phyloP scores from a whole-genome alignment of 2,113 vertebrate species.

The Lipotes vexillifer region DNA sequence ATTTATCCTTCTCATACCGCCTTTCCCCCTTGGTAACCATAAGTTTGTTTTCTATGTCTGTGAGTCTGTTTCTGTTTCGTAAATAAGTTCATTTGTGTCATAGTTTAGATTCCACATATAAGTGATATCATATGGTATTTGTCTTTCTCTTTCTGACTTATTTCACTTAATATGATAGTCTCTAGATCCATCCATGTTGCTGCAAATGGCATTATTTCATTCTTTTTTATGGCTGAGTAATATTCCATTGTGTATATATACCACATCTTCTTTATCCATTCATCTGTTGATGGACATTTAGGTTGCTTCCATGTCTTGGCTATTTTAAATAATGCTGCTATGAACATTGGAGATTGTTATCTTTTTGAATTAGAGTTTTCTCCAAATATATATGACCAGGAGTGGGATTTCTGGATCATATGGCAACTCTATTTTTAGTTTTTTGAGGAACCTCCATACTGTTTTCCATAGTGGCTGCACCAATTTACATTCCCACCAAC shows the following conservation, averaged over 20 bases:
- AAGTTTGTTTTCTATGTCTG: background rate
- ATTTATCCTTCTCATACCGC: background rate
- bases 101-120: background rate
- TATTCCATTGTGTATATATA: too few relatives aligned
- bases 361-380: background rate
- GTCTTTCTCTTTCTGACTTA: too few relatives aligned
- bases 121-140: too few relatives aligned
- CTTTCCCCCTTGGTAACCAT: background rate
- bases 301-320: background rate
- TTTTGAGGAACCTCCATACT: background rate
- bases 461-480: background rate
- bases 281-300: background rate
- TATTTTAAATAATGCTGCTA: background rate
- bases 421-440: background rate
- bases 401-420: background rate
- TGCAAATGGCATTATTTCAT: too few relatives aligned
- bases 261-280: background rate
- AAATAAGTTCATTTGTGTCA: background rate
- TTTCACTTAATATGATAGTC: too few relatives aligned
- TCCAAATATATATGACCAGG: background rate
- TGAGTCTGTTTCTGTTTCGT: rapidly evolving
- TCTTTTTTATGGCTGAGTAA: too few relatives aligned
- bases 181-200: too few relatives aligned
- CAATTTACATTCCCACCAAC: background rate
- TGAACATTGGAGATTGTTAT: background rate